phyloP scores from a whole-genome alignment of 2,888 invertebrate species.

The Lasius fuliginosus region DNA sequence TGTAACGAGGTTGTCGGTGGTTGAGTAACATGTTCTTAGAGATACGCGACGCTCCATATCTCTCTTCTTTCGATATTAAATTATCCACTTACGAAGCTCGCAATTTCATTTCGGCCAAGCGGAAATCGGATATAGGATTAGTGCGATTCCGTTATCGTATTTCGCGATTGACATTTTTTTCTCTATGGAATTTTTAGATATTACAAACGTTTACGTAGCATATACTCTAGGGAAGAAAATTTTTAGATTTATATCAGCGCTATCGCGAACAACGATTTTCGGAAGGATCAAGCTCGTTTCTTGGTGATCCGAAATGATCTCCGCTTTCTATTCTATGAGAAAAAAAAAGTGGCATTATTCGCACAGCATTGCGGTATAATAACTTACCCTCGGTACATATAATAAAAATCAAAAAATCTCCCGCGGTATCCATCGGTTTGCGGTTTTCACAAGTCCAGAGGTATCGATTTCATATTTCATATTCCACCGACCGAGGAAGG shows the following conservation, averaged over 20 bases:
- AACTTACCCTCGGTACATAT: slow-evolving; percentile 64
- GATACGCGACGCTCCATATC: background rate
- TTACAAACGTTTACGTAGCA: background rate
- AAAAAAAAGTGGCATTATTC: slow-evolving; percentile 5
- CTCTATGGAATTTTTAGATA: background rate
- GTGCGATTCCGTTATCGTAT: background rate
- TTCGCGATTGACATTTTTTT: background rate
- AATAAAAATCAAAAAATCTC: slow-evolving; percentile 71
- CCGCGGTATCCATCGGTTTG: slow-evolving; percentile 57
- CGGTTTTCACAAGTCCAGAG: slow-evolving; percentile 53
- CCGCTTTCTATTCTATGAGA: background rate
- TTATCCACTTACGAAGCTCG: slow-evolving; percentile 13
- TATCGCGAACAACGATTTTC: background rate
- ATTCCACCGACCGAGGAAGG: slow-evolving; percentile 68
- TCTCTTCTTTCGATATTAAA: slow-evolving; percentile 18
- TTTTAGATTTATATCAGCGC: background rate
- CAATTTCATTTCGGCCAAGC: slow-evolving; percentile 12
- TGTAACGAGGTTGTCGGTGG: slow-evolving; percentile 35
- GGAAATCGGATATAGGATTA: background rate
- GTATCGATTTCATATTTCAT: slow-evolving; percentile 81
- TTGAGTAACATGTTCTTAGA: slow-evolving; percentile 36
- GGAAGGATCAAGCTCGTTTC: background rate
- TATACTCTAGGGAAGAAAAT: background rate
- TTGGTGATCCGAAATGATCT: background rate
- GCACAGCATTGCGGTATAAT: slow-evolving; percentile 53